These are phyloP conservation scores for Candoia aspera DNA, from an alignment of 2,113 vertebrate species.

Conservation along the genomic window DNA sequence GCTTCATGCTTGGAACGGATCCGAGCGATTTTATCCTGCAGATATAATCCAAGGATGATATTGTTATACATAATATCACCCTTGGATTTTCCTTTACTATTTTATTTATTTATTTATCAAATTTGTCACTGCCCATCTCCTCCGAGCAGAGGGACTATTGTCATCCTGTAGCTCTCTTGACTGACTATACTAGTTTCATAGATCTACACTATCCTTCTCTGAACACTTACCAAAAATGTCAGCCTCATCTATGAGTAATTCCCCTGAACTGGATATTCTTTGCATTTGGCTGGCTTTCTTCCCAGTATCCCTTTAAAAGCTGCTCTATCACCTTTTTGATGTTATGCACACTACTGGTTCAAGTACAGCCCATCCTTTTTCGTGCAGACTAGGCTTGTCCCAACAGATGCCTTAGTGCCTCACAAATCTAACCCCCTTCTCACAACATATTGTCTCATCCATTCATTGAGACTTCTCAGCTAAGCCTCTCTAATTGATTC, in stretches of 20 bases:
- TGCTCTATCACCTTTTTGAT: background rate
- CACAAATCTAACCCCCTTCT: background rate
- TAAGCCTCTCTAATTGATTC: background rate
- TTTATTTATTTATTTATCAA: no score
- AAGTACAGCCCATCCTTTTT: background rate
- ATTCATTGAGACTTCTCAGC: background rate
- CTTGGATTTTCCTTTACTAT: background rate
- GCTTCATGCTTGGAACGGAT: no score
- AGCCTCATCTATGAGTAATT: background rate
- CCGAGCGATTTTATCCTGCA: no score
- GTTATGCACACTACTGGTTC: background rate
- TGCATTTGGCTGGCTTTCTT: background rate
- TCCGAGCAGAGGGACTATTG: no score
- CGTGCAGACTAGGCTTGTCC: background rate
- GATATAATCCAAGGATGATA: no score
- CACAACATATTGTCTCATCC: background rate
- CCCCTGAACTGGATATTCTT: background rate
- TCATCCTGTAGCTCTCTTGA: background rate
- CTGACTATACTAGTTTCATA: background rate
- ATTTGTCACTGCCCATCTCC: no score
- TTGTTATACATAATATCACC: background rate
- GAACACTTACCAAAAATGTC: background rate
- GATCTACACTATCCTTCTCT: background rate
- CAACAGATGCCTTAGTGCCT: background rate
- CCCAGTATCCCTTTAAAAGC: background rate